Percentiles rank a stretch among this genome's conserved stretches.
phyloP scores from a whole-genome alignment of 2,113 vertebrate species.

The Arenaria interpres region DNA sequence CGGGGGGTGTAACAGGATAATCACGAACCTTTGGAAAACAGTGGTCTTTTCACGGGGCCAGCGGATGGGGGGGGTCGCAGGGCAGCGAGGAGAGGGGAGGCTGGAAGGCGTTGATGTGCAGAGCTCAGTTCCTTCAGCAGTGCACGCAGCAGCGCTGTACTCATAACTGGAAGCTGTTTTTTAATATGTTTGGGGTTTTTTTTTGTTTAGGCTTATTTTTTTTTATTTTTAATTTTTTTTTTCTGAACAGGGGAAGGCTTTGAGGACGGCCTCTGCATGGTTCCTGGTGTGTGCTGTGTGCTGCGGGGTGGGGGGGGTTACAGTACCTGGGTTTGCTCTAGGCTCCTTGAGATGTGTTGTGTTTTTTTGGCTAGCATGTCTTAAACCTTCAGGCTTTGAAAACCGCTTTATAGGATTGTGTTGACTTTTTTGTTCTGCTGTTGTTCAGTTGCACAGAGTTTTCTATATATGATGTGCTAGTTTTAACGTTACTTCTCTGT shows the following conservation, averaged over 20 bases:
- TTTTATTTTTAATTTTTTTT: fast-evolving
- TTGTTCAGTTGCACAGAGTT: slow-evolving; percentile 65
- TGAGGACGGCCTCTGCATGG: slow-evolving; percentile 18
- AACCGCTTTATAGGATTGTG: slow-evolving; percentile 41
- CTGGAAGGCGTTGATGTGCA: not conserved
- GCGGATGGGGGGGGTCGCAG: not conserved
- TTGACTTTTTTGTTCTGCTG: slow-evolving; percentile 40
- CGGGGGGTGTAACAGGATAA: not conserved
- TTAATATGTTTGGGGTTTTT: not conserved
- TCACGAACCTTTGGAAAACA: not conserved
- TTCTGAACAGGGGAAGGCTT: not conserved
- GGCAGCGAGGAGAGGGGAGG: not conserved
- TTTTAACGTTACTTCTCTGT: slow-evolving; percentile 39
- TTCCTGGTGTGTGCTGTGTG: slow-evolving; percentile 39
- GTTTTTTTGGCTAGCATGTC: slow-evolving; percentile 32
- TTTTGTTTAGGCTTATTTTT: not conserved
- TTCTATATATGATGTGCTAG: slow-evolving; percentile 6
- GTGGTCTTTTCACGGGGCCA: not conserved
- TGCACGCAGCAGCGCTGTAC: slow-evolving; percentile 39
- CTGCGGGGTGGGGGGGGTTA: not conserved
- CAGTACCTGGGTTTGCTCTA: slow-evolving; percentile 15
- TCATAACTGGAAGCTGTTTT: slow-evolving; percentile 76
- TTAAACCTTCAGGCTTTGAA: slow-evolving; percentile 51
- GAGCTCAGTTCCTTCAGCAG: not conserved
- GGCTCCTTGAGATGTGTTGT: slow-evolving; percentile 20